Base-by-base conservation (phyloP, 2,797 vertebrate species). In the Rhinoraja longicauda region DNA sequence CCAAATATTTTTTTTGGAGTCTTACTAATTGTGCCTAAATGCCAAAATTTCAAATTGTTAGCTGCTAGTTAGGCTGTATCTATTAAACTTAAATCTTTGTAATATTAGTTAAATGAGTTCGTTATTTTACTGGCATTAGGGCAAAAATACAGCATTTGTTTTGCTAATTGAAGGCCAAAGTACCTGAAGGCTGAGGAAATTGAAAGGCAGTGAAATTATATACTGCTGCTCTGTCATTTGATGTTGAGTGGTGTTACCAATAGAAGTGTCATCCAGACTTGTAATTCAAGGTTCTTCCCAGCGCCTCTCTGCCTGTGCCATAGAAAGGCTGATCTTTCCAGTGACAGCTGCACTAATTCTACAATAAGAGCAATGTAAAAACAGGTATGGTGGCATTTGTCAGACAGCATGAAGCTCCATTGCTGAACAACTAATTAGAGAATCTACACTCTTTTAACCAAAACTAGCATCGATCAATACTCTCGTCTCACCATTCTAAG, bases 61-160 rank as follows among this genome's bases (percentile, higher is more conserved):
- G 95, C 95, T 96, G 95, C 96, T 97, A 96, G 97, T 96, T 96
- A 97, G 96, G 95, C 96, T 96, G 96, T 93, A 95, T 96, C 96
- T 96, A 94, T 95, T 94, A 96, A 96, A 96, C 95, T 95, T 94
- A 95, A 96, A 95, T 95, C 95, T 96, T 96, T 96, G 93, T 94
- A 93, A 96, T 97, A 97, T 97, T 97, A 97, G 97, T 97, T 98
- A 98, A 98, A 98, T 98, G 97, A 97, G 97, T 98, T 98, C 97
- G 97, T 98, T 98, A 98, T 97, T 98, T 92, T 97, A 96, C 97
- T 97, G 97, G 96, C 96, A 97, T 97, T 97, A 96, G 96, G 97
- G 97, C 96, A 96, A 97, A 97, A 75, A 97, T 96, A 96, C 96
- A 96, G 96, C 96, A n/a, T 96, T 96, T 96, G 97, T 96, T 96